A percentile compares a stretch with the other conserved stretches of the same genome.
These are phyloP conservation scores for Cephus nigrinus DNA, from an alignment of 2,888 invertebrate species.

Conservation along the genomic window DNA sequence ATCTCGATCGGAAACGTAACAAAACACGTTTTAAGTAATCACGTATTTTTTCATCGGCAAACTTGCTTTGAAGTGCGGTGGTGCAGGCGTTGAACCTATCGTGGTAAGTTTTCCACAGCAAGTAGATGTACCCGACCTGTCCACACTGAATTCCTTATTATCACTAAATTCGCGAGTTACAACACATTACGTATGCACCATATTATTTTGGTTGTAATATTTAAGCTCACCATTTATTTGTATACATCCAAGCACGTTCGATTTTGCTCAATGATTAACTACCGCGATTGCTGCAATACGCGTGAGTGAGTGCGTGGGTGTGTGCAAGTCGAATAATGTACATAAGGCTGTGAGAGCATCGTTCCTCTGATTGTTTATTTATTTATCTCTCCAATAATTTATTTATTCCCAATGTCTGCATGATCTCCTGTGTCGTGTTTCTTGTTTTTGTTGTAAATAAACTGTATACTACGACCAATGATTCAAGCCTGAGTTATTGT, in stretches of 20 bases:
- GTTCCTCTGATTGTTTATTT: conserved; percentile 8
- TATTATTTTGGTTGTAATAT: not conserved
- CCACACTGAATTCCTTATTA: not conserved
- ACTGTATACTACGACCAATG: conserved; percentile 7
- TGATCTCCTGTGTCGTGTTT: conserved; percentile 17
- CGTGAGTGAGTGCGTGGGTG: not conserved
- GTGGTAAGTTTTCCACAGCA: conserved; percentile 83
- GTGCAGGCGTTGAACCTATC: conserved; percentile 87
- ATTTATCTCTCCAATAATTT: conserved; percentile 12
- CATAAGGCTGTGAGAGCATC: not conserved
- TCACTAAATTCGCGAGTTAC: not conserved
- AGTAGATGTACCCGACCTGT: conserved; percentile 15
- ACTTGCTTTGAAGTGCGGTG: conserved; percentile 64
- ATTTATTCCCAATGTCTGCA: conserved; percentile 20
- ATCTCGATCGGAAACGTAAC: not conserved
- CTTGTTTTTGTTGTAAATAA: conserved; percentile 18
- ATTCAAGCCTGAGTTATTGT: conserved; percentile 29
- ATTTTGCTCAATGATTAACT: not conserved
- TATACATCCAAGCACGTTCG: not conserved
- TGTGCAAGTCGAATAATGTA: not conserved
- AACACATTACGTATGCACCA: not conserved
- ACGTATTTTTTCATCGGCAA: conserved; percentile 61
- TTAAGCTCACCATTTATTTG: not conserved
- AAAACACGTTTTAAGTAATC: conserved; percentile 56
- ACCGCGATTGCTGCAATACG: not conserved